Conservation (phyloP, 2,113 vertebrate genomes). For the Gila orcuttii region DNA sequence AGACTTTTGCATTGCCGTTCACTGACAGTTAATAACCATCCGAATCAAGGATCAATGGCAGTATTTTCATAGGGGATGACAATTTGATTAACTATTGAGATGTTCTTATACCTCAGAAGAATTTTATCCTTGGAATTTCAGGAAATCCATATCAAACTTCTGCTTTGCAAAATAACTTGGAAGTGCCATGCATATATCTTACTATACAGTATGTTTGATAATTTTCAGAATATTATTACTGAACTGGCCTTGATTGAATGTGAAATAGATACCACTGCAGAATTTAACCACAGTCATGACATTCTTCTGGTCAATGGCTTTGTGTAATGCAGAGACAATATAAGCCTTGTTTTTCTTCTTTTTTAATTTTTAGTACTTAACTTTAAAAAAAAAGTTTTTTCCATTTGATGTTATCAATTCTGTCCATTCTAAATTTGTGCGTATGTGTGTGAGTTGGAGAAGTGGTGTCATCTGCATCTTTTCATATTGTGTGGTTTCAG, state of each 20-base stretch:
- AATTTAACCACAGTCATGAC: conserved; percentile 1
- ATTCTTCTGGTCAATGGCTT: conserved; percentile 16
- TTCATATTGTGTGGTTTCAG: conserved; percentile 49
- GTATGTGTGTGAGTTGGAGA: too few relatives aligned
- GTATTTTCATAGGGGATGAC: not conserved
- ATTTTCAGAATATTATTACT: conserved; percentile 15
- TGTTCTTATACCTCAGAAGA: not conserved
- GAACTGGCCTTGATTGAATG: not conserved
- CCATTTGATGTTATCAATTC: conserved; percentile 14
- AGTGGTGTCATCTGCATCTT: not conserved
- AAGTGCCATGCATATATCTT: conserved; percentile 4
- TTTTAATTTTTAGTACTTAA: not conserved
- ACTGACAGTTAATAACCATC: conserved; percentile 3
- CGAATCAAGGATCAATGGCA: not conserved
- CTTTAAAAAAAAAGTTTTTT: not conserved
- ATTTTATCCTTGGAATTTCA: not conserved
- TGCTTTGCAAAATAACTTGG: not conserved
- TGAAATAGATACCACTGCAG: conserved; percentile 6
- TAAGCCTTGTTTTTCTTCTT: not conserved
- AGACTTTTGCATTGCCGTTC: not conserved
- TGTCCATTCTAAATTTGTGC: not conserved
- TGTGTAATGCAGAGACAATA: conserved; percentile 18
- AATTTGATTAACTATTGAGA: not conserved
- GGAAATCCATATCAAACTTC: not conserved
- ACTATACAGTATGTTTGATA: not conserved